Conservation (phyloP, 2,113 vertebrate genomes). For the Cardinalis cardinalis region DNA sequence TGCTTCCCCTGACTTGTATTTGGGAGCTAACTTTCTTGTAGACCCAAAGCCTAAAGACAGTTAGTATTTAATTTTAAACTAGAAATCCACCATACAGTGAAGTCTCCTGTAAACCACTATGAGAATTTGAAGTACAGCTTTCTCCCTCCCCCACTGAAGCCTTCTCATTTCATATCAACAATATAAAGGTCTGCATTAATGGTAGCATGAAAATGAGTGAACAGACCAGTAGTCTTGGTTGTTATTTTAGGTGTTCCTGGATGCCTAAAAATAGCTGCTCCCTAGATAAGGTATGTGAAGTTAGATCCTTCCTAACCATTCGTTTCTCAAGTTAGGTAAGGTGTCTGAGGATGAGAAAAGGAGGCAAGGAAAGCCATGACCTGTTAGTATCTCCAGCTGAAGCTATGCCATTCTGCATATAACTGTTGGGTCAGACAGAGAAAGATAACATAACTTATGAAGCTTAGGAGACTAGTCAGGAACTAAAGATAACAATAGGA, state of each 20-base stretch:
- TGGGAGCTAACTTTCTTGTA: background rate
- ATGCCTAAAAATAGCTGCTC: background rate
- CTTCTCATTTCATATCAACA: background rate
- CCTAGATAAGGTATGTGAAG: background rate
- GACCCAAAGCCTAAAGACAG: background rate
- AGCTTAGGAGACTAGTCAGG: background rate
- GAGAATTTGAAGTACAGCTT: background rate
- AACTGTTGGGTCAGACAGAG: background rate
- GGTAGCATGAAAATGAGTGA: background rate
- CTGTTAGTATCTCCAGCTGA: background rate
- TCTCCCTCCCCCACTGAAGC: background rate
- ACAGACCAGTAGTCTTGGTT: background rate
- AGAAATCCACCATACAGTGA: background rate
- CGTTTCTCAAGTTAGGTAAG: background rate
- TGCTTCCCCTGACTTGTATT: background rate
- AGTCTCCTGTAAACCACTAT: background rate
- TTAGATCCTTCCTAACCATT: background rate
- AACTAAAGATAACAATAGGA: background rate
- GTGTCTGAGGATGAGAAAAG: background rate
- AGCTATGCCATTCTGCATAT: background rate
- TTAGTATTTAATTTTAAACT: background rate
- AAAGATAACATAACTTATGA: background rate
- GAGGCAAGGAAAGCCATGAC: background rate
- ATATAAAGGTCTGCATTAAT: background rate
- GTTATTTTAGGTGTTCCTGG: background rate